A percentile compares a stretch with the other conserved stretches of the same genome.
These are phyloP conservation scores for Lagorchestes hirsutus DNA, from an alignment of 2,797 vertebrate genomes.

Conservation along the genomic window DNA sequence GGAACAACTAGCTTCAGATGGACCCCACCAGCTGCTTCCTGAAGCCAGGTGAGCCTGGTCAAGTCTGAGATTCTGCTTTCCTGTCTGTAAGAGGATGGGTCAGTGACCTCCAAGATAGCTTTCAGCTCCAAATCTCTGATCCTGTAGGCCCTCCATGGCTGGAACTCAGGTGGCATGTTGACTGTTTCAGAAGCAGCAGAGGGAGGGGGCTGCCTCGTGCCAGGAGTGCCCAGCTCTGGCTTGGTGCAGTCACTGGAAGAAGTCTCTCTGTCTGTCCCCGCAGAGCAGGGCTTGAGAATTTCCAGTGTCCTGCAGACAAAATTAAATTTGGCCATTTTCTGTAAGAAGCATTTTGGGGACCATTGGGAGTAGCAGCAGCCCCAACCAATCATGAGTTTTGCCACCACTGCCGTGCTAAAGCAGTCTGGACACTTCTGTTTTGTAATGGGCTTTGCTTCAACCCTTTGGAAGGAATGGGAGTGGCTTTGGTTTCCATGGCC, in stretches of 20 bases:
- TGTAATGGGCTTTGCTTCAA: not conserved
- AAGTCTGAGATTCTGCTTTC: too few relatives aligned
- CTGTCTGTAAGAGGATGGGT: too few relatives aligned
- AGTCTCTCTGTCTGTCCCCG: not conserved
- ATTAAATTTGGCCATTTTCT: not conserved
- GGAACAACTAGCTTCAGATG: too few relatives aligned
- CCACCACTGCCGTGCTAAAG: not conserved
- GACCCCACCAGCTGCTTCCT: too few relatives aligned
- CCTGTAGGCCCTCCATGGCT: not conserved
- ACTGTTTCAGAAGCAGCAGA: not conserved
- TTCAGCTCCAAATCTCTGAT: not conserved
- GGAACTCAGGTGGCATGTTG: not conserved
- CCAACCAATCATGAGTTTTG: not conserved
- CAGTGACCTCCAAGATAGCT: not conserved
- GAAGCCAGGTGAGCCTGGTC: too few relatives aligned
- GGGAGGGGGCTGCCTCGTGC: too few relatives aligned
- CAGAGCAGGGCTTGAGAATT: not conserved
- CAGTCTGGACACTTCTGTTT: not conserved
- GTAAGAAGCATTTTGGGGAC: not conserved
- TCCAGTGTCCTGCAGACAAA: not conserved
- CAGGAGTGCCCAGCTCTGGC: too few relatives aligned
- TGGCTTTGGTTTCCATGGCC: not conserved
- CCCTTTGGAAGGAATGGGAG: not conserved
- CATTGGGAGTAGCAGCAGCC: not conserved
- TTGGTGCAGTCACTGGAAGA: not conserved